Conservation (phyloP, 1,140 invertebrate species). For the Drosophila tristis region DNA sequence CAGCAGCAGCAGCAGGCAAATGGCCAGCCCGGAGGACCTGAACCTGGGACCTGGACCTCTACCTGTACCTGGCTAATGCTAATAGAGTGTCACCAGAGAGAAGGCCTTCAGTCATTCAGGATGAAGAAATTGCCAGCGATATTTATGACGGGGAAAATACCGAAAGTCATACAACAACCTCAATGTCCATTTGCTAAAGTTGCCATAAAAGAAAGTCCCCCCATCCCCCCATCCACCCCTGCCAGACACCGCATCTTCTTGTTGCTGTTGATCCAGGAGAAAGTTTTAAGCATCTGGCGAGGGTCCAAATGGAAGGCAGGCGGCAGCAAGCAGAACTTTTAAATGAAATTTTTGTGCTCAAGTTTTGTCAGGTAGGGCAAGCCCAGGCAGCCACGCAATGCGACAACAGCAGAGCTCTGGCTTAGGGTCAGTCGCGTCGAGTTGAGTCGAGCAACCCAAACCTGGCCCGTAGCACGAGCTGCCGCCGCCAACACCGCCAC, state of each 20-base stretch:
- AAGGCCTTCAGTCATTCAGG: slow-evolving; percentile 14
- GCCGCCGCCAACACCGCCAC: slow-evolving; percentile 5
- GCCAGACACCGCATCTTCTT: neutral
- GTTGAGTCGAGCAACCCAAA: slow-evolving; percentile 21
- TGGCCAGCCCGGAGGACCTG: neutral
- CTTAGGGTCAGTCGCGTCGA: slow-evolving; percentile 65
- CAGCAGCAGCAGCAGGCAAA: slow-evolving; percentile 39
- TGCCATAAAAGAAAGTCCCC: slow-evolving; percentile 61
- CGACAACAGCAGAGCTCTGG: slow-evolving; percentile 49
- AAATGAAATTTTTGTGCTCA: slow-evolving; percentile 82
- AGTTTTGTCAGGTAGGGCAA: slow-evolving; percentile 70
- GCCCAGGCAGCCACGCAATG: slow-evolving; percentile 29
- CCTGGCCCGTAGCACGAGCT: slow-evolving; percentile 1
- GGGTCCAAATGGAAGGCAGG: slow-evolving; percentile 40
- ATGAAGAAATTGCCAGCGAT: slow-evolving; percentile 48
- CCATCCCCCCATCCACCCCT: neutral
- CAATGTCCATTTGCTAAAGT: slow-evolving; percentile 79
- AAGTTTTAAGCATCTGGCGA: slow-evolving; percentile 71
- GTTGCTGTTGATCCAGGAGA: neutral
- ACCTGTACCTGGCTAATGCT: slow-evolving; percentile 53
- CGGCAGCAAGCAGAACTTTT: slow-evolving; percentile 63
- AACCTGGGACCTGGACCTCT: no score
- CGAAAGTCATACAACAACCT: slow-evolving; percentile 67
- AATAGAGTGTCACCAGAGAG: slow-evolving; percentile 53
- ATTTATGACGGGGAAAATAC: slow-evolving; percentile 62